Evolutionary conservation across 2,888 invertebrate genomes (phyloP), one percentile per base, ranked within the genome.

Genomic region (Epinotia brunnichana): DNA sequence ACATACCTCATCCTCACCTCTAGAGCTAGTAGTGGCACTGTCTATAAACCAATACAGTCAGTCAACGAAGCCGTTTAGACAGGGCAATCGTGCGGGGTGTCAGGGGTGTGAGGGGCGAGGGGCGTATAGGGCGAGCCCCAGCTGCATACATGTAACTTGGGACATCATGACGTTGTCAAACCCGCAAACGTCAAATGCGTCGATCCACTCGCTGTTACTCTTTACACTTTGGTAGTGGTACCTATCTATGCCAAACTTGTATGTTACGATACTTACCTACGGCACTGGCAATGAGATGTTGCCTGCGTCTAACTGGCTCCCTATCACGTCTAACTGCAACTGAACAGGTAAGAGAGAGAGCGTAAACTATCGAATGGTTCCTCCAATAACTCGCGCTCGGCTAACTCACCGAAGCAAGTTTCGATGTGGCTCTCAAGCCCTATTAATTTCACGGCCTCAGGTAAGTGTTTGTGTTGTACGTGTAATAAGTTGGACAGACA

Each of bases 401-500:
- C 21, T 54, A 62, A 62, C 61, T 39, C 9, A 15, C 59, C 10
- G 59, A 9, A 51, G 53, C 17, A 62, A 72, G 67, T 72, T 57
- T 39, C 51, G n/a, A 24, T 60, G 29, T 53, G 39, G 53, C 66
- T 35, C 61, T 72, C 71, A 60, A 62, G 74, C 67, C 62, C 71
- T 74, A 70, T 71, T 71, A 74, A 68, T 71, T 71, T 64, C 66
- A 68, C 44, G 67, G 67, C 41, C 41, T 35, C 72, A 74, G 70
- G 68, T 74, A 74, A 74, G 68, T 74, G 68, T 74, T 74, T 71
- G 71, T 68, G 71, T 68, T 63, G 67, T 68, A 59, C 68, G 56
- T 74, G 70, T 71, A 68, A 69, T 71, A 70, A 73, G 62, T 69
- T 63, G 69, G 53, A 41, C 35, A 56, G 70, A 70, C 73, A 68